Evolutionary conservation across 1,140 invertebrate species (phyloP).

Genomic region (Palaemon carinicauda): DNA sequence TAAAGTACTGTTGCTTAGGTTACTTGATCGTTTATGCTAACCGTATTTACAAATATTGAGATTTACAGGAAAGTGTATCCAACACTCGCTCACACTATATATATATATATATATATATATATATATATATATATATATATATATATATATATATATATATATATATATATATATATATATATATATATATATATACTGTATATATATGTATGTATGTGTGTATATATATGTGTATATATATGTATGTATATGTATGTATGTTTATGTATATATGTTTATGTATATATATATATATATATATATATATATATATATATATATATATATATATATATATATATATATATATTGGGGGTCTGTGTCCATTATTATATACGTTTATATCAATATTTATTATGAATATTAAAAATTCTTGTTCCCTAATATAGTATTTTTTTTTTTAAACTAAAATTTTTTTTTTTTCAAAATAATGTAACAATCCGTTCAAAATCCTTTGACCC

Average conservation of each 20-base stretch:
- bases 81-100: not conserved
- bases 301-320: not conserved
- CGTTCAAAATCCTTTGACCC: not conserved
- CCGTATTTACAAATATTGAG: too few species aligned
- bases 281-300: not conserved
- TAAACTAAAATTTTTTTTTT: too few species aligned
- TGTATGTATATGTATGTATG: not conserved
- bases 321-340: not conserved
- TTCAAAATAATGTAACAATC: too few species aligned
- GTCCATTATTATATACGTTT: too few species aligned
- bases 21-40: too few species aligned
- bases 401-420: not conserved
- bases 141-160: constrained; percentile 3
- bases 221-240: not conserved
- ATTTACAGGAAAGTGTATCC: too few species aligned
- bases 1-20: too few species aligned
- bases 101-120: not conserved
- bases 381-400: not conserved
- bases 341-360: too few species aligned
- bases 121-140: too few species aligned
- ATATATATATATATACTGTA: not conserved
- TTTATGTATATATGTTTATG: not conserved
- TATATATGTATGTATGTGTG: too few species aligned
- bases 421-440: too few species aligned
- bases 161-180: constrained; percentile 9